Conservation (phyloP, 2,797 vertebrate species). For the Argentina silus region DNA sequence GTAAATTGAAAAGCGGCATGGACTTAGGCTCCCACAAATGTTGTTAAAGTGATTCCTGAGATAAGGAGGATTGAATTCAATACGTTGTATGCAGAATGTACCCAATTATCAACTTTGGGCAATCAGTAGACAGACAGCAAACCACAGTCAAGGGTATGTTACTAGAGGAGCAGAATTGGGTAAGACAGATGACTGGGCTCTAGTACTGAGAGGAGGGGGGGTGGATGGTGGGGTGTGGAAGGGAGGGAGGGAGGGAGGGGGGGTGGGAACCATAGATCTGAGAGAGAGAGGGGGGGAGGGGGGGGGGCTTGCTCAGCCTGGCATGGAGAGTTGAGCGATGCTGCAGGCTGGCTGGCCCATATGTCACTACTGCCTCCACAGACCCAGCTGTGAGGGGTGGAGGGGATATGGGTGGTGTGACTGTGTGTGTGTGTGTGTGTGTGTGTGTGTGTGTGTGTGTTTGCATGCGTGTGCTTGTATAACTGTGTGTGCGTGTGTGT, state of each 20-base stretch:
- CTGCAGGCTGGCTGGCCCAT: conserved; percentile 65
- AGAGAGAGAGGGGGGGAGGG: conserved; percentile 28
- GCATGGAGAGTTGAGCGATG: conserved; percentile 58
- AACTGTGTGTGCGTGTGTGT: conserved; percentile 29
- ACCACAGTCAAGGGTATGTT: background rate
- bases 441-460: conserved; percentile 18
- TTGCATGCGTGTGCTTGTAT: conserved; percentile 11
- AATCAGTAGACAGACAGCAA: background rate
- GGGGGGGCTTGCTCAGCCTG: conserved; percentile 55
- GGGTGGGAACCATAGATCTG: conserved; percentile 38
- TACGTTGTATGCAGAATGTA: background rate
- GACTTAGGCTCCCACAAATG: conserved; percentile 26
- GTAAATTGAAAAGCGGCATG: conserved; percentile 25
- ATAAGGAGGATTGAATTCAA: background rate
- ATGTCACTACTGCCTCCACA: conserved; percentile 64
- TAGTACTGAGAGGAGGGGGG: background rate
- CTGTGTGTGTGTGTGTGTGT: background rate
- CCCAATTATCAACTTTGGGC: background rate
- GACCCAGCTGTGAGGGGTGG: conserved; percentile 67
- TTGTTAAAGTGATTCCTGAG: background rate
- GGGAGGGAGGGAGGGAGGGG: background rate
- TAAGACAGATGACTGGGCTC: background rate
- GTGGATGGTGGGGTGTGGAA: background rate
- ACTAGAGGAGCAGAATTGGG: background rate
- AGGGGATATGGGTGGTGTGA: conserved; percentile 36